phyloP scores from a whole-genome alignment of 2,888 invertebrate species.

The Trichogramma dendrolimi region DNA sequence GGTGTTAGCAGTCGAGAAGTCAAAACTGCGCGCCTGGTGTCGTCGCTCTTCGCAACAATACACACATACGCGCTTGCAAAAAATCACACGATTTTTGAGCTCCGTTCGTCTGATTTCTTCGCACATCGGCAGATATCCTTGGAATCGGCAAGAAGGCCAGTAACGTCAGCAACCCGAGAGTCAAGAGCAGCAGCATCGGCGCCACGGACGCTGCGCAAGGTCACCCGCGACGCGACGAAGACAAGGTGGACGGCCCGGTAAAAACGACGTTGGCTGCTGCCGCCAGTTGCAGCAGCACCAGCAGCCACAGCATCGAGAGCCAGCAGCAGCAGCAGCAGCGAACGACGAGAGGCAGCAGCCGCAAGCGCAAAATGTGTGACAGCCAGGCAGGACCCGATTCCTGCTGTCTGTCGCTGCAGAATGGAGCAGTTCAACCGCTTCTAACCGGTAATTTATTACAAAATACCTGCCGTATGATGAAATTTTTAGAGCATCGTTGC shows the following conservation, averaged over 20 bases:
- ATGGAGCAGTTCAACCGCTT: conserved; percentile 83
- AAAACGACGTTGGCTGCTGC: neutral
- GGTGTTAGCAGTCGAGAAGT: too few relatives aligned
- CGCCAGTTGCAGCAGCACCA: neutral
- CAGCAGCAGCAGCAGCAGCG: neutral
- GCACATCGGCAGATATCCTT: neutral
- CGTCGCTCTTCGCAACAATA: too few relatives aligned
- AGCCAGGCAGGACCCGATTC: conserved; percentile 30
- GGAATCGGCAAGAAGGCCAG: neutral
- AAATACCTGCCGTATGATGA: too few relatives aligned
- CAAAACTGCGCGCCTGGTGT: too few relatives aligned
- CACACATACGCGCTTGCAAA: too few relatives aligned
- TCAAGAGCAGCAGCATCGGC: neutral
- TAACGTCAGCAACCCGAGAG: neutral
- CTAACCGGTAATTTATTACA: conserved; percentile 67
- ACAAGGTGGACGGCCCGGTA: neutral
- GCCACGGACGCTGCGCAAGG: neutral
- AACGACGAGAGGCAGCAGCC: neutral
- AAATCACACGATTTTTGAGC: neutral
- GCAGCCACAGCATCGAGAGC: neutral
- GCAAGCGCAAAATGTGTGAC: conserved; percentile 38
- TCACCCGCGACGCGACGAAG: neutral
- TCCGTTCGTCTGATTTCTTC: neutral
- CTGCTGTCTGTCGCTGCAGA: conserved; percentile 60
- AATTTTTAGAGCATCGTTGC: too few relatives aligned